Evolutionary conservation across 2,888 invertebrate species (phyloP).

Genomic region (Crematogaster levior): DNA sequence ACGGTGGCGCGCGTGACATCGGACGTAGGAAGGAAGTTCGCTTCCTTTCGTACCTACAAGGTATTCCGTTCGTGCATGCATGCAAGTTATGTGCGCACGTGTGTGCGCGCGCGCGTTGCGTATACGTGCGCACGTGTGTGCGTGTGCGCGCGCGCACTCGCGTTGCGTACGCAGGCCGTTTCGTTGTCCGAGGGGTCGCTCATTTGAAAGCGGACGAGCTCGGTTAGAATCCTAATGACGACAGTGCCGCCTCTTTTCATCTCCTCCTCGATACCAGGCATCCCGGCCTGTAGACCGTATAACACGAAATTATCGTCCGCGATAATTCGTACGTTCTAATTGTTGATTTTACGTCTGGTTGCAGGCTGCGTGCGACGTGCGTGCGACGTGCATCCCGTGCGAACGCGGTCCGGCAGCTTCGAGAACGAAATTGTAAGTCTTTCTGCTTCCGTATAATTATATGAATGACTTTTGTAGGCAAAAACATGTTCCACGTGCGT

Average conservation of each 20-base stretch:
- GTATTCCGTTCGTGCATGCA: constrained; percentile 69
- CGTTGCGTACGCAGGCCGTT: constrained; percentile 55
- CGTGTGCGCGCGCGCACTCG: background rate
- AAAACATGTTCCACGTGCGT: constrained; percentile 3
- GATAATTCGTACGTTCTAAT: constrained; percentile 40
- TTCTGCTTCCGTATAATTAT: constrained; percentile 22
- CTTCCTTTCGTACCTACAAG: constrained; percentile 84
- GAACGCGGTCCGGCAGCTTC: background rate
- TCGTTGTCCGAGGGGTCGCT: constrained; percentile 71
- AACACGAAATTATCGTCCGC: constrained; percentile 27
- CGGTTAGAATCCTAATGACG: constrained; percentile 73
- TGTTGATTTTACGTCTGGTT: constrained; percentile 37
- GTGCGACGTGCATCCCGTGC: background rate
- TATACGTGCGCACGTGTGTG: constrained; percentile 25
- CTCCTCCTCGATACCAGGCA: constrained; percentile 44
- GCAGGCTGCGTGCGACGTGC: constrained; percentile 24
- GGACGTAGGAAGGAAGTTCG: constrained; percentile 84
- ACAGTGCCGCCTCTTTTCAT: constrained; percentile 67
- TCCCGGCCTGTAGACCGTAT: background rate
- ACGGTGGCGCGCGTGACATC: constrained; percentile 82
- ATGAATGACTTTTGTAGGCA: background rate
- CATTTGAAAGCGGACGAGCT: constrained; percentile 76
- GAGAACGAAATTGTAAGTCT: constrained; percentile 13
- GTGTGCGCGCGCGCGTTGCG: no score
- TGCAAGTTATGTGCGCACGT: background rate